Base-by-base conservation (phyloP, 2,113 vertebrate genomes). In the Dipodomys stephensi region DNA sequence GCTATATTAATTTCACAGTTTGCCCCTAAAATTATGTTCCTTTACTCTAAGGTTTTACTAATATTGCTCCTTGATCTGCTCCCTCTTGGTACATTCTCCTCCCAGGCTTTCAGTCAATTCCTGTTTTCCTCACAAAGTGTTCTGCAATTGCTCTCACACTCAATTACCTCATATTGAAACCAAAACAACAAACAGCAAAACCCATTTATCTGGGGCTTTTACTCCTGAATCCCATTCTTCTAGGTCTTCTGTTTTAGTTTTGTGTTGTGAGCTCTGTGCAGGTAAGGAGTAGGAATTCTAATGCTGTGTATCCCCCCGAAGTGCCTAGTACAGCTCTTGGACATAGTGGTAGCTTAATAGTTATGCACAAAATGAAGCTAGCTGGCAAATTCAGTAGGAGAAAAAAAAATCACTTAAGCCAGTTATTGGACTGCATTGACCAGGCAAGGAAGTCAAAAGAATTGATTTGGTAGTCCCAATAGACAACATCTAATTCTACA, bases 381-480 rank as follows among this genome's bases (percentile, higher is more conserved):
- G 79, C 79, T 87, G 46, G 92, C 6, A 95, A 94, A 96, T 85
- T 87, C 68, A 81, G 85, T n/a, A 92, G 73, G 79, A 81, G 72
- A 32, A 71, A 73, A 64, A 81, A 94, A 95, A 93, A 88, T 85
- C 88, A 92, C 87, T 94, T 85, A 95, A 88, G 83, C 80, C 87
- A 83, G 89, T 88, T 96, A 97, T 85, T 95, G 83, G 83, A 94
- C 94, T 88, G 91, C 85, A 96, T 62, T 92, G 94, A 95, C 86
- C 91, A 73, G 44, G 83, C 87, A 90, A 92, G 94, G 89, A 96
- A 96, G 95, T 96, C 91, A 95, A 88, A 96, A 89, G 65, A 92
- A 97, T 95, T 96, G 93, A 96, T 91, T 84, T 39, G 77, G 76
- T 23, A 39, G 86, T 96, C 95, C 90, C 93, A 91, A 72, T 18